Base-by-base conservation (phyloP, 2,113 vertebrate species). In the Nesogale talazaci region DNA sequence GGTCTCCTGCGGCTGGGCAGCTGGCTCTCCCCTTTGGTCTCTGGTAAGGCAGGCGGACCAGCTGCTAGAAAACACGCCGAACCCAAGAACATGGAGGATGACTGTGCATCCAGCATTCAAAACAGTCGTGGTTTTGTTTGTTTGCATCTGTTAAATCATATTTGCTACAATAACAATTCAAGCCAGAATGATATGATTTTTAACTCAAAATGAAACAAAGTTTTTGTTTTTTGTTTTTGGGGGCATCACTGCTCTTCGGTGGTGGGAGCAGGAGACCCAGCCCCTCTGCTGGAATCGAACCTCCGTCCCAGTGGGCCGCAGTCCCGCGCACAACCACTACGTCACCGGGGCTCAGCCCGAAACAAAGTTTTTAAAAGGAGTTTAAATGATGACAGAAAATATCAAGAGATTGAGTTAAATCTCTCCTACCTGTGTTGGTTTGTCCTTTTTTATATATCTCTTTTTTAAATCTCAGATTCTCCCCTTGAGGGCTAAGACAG, bases 371-470 rank as follows among this genome's bases (percentile, higher is more conserved):
- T 65, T n/a, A 2, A 76, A 63, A 31, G 40, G 36, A 84, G 8
- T 69, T 87, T 72, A 75, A 90, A 42, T 85, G 67, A 59, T 63
- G 17, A 42, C 42, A 92, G 83, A 82, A 89, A 79, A 77, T 46
- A 78, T n/a, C 72, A 57, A n/a, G 23, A 31, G 34, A 65, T 42
- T 74, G 40, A 46, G 15, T 75, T 27, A 59, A 89, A 83, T 25
- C 25, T 85, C 46, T 46, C 17, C 31, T 36, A 29, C 70, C 20
- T 4, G 16, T 9, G 23, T 31, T 34, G 22, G 27, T 17, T 93
- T 78, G 80, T 79, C 34, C 83, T 56, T n/a, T 11, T 80, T 67
- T 83, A 86, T 90, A 23, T 40, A 20, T 72, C 42, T 77, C 23
- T 59, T 19, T 31, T 67, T 67, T 86, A 25, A 61, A 63, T 90